Percentiles rank a stretch among this genome's conserved stretches.
Evolutionary conservation across 1,140 invertebrate species (phyloP).

Genomic region (Archivesica marissinica): DNA sequence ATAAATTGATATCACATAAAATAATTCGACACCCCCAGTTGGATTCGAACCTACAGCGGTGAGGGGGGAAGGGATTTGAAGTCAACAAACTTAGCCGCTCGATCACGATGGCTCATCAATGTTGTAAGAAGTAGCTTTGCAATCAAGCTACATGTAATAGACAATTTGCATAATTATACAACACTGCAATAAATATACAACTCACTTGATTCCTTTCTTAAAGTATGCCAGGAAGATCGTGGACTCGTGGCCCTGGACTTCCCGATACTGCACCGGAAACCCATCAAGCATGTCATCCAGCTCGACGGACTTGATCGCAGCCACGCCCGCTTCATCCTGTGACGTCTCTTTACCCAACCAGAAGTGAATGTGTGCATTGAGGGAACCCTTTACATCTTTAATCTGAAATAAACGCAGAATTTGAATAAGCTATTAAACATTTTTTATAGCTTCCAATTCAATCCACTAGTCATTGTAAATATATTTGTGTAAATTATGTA

Average conservation of each 20-base stretch:
- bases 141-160: too few relatives aligned
- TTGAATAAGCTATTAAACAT: background rate
- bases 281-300: constrained; percentile 90
- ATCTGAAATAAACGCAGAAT: constrained; percentile 70
- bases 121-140: too few relatives aligned
- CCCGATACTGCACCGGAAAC: constrained; percentile 93
- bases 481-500: background rate
- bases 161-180: too few relatives aligned
- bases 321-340: constrained; percentile 89
- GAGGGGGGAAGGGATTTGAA: too few relatives aligned
- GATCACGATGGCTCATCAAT: too few relatives aligned
- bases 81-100: too few relatives aligned
- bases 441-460: background rate
- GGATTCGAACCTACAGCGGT: too few relatives aligned
- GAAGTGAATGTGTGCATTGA: constrained; percentile 95
- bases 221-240: constrained; percentile 92
- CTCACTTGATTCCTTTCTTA: constrained; percentile 87
- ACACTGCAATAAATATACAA: too few relatives aligned
- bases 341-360: constrained; percentile 93
- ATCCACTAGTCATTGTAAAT: background rate
- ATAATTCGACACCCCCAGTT: too few relatives aligned
- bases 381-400: constrained; percentile 83
- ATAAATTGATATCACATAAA: too few relatives aligned
- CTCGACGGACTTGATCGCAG: constrained; percentile 87
- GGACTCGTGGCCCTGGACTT: constrained; percentile 94